Evolutionary conservation across 2,113 vertebrate genomes (phyloP).

Genomic region (Lophura nycthemera): DNA sequence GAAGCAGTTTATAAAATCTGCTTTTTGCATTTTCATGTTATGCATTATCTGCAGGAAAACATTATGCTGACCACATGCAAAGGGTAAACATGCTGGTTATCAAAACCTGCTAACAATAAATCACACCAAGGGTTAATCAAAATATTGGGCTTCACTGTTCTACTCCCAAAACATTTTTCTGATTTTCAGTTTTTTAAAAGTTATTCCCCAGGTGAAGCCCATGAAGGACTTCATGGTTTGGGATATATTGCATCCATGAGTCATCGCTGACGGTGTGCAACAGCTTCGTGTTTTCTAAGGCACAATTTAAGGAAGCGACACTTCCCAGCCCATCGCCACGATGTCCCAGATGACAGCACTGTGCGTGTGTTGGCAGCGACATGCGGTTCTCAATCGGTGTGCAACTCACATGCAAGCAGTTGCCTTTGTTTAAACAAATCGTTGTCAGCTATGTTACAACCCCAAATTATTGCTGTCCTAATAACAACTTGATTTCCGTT

Average conservation of each 20-base stretch:
- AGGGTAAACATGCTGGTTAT: slow-evolving; percentile 72
- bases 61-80: slow-evolving; percentile 70
- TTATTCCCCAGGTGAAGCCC: slow-evolving; percentile 52
- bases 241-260: slow-evolving; percentile 74
- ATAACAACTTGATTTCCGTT: slow-evolving; percentile 54
- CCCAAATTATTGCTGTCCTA: slow-evolving; percentile 77
- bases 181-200: not conserved
- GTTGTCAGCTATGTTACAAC: slow-evolving; percentile 64
- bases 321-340: slow-evolving; percentile 48
- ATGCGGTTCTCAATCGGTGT: slow-evolving; percentile 30
- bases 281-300: slow-evolving; percentile 89
- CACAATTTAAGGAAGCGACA: slow-evolving; percentile 82
- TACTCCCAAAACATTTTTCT: slow-evolving; percentile 59
- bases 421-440: slow-evolving; percentile 78
- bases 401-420: slow-evolving; percentile 67
- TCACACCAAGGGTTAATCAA: slow-evolving; percentile 71
- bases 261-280: slow-evolving; percentile 77
- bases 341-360: slow-evolving; percentile 41
- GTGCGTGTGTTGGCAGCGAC: not conserved
- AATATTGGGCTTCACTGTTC: slow-evolving; percentile 59
- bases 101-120: slow-evolving; percentile 71
- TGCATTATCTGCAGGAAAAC: slow-evolving; percentile 28
- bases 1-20: slow-evolving; percentile 52
- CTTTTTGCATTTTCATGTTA: slow-evolving; percentile 43
- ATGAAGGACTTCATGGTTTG: slow-evolving; percentile 34